These are phyloP conservation scores for Petrocephalus microphthalmus DNA, from an alignment of 2,113 vertebrate genomes.

Conservation along the genomic window DNA sequence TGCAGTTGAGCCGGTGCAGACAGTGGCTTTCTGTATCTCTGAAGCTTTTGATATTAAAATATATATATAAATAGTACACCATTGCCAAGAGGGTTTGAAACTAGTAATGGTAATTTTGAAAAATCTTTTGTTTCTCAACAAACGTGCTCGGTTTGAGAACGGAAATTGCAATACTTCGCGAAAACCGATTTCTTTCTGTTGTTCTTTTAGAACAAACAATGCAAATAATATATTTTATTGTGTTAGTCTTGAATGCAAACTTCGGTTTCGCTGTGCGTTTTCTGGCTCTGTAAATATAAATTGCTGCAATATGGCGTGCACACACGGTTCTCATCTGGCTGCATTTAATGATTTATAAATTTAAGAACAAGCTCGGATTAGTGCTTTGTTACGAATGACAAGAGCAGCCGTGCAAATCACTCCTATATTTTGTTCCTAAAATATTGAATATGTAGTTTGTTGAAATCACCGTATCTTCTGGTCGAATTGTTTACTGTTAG, in stretches of 20 bases:
- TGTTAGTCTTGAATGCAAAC: background rate
- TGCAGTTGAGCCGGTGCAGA: background rate
- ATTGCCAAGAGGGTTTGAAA: constrained; percentile 3
- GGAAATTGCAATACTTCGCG: background rate
- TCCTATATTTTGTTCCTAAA: background rate
- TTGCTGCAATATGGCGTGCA: constrained; percentile 6
- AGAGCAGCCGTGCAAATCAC: constrained; percentile 1
- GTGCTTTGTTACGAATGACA: constrained; percentile 23
- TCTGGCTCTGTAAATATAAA: background rate
- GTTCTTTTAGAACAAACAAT: constrained; percentile 11
- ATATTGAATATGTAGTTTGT: background rate
- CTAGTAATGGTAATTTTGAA: background rate
- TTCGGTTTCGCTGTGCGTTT: background rate
- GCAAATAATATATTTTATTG: constrained; percentile 1
- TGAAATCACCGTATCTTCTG: background rate
- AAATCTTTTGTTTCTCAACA: background rate
- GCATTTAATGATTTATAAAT: background rate
- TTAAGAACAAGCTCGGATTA: background rate
- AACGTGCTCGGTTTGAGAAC: background rate
- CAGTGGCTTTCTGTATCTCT: background rate
- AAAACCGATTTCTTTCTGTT: constrained; percentile 3
- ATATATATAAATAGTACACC: background rate
- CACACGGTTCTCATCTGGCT: background rate
- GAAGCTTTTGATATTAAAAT: background rate
- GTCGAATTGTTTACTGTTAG: background rate